Percentiles rank a stretch among this genome's conserved stretches.
Conservation (phyloP, 2,797 vertebrate species). For the Centroberyx gerrardi region DNA sequence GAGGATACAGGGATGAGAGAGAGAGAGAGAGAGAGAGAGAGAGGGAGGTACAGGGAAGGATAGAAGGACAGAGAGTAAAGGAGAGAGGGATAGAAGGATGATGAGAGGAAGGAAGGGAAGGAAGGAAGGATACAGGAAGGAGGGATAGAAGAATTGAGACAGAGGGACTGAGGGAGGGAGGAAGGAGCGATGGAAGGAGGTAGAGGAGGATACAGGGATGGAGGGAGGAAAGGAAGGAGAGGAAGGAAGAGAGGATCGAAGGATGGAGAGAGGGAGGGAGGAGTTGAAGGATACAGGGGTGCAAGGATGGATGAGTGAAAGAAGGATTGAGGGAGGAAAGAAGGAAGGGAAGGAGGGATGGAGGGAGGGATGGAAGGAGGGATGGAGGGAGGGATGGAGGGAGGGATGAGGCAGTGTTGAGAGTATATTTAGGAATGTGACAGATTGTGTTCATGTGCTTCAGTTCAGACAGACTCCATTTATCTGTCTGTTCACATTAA, state of each 20-base stretch:
- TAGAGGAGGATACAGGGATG: not conserved
- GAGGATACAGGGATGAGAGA: not conserved
- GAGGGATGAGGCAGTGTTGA: conserved; percentile 11
- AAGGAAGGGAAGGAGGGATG: not conserved
- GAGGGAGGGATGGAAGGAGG: not conserved
- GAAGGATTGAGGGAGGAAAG: not conserved
- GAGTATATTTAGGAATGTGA: conserved; percentile 63
- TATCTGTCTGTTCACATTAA: conserved; percentile 55
- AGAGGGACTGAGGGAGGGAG: not conserved
- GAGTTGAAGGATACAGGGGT: too few species aligned
- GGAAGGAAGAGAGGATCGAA: not conserved
- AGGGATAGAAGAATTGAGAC: conserved; percentile 3
- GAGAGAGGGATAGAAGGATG: not conserved
- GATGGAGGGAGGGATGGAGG: not conserved
- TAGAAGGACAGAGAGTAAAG: not conserved
- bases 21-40: conserved; percentile 23
- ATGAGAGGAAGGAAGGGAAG: not conserved
- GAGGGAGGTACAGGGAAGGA: not conserved
- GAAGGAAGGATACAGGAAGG: conserved; percentile 7
- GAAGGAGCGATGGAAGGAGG: not conserved
- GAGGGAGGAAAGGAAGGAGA: not conserved
- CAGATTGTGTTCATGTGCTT: conserved; percentile 68
- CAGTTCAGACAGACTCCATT: conserved; percentile 27
- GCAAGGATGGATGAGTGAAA: too few species aligned
- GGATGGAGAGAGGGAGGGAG: not conserved